Conservation (phyloP, 2,797 vertebrate species). For the Micromesistius poutassou region DNA sequence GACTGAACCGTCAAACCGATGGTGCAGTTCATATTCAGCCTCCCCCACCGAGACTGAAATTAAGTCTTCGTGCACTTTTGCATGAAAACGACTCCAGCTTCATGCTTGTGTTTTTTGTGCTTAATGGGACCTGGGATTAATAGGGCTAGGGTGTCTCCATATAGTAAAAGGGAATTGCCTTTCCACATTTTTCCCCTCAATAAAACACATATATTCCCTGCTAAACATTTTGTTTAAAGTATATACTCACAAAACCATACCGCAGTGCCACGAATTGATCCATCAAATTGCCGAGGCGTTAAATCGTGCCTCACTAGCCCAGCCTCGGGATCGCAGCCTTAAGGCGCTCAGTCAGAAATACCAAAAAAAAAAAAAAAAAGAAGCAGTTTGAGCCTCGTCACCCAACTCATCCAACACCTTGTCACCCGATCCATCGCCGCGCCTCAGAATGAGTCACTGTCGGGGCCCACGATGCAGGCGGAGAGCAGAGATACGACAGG, state of each 20-base stretch:
- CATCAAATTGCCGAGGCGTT: background rate
- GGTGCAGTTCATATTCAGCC: conserved; percentile 1
- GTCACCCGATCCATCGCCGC: background rate
- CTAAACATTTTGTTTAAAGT: background rate
- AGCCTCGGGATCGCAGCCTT: background rate
- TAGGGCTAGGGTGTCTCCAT: background rate
- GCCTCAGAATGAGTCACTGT: background rate
- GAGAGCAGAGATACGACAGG: conserved; percentile 43
- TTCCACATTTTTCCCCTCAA: background rate
- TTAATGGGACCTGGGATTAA: conserved; percentile 3
- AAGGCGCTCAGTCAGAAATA: background rate
- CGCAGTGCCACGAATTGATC: background rate
- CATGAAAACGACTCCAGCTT: background rate
- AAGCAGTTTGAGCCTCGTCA: background rate
- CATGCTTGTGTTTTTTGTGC: background rate
- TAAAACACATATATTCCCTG: background rate
- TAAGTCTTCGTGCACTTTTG: background rate
- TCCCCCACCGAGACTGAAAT: background rate
- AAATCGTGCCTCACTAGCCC: background rate
- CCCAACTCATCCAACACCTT: background rate
- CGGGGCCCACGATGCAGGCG: conserved; percentile 21
- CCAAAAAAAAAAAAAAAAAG: background rate
- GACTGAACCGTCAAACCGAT: conserved; percentile 26
- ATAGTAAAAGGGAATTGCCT: conserved; percentile 3
- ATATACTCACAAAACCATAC: background rate